Percentiles rank a stretch among this genome's conserved stretches.
Conservation (phyloP, 2,113 vertebrate genomes). For the Hemibagrus wyckioides region DNA sequence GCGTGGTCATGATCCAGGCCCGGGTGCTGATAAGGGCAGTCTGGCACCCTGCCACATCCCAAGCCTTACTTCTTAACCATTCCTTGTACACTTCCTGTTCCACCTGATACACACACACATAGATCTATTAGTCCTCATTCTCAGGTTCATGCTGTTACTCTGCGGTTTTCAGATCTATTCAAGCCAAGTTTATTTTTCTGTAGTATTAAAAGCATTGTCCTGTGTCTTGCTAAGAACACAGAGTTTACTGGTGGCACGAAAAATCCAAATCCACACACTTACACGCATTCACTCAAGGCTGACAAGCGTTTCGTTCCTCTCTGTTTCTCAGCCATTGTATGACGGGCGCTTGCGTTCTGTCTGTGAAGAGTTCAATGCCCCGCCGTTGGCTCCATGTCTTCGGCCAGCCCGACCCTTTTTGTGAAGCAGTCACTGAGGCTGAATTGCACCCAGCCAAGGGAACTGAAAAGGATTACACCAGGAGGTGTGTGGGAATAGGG, state of each 20-base stretch:
- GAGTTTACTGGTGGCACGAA: neutral
- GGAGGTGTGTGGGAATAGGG: conserved; percentile 37
- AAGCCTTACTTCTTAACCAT: neutral
- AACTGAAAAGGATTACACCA: conserved; percentile 56
- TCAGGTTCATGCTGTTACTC: conserved; percentile 28
- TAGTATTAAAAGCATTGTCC: conserved; percentile 1
- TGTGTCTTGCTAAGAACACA: conserved; percentile 16
- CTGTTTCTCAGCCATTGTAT: conserved; percentile 49
- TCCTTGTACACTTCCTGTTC: conserved; percentile 7
- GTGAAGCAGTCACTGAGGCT: conserved; percentile 50
- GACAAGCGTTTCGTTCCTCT: conserved; percentile 51
- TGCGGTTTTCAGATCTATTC: neutral
- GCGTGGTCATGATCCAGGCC: conserved; percentile 39
- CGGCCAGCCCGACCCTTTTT: conserved; percentile 41
- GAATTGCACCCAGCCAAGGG: conserved; percentile 49
- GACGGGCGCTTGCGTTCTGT: conserved; percentile 16
- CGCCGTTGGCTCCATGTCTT: conserved; percentile 36
- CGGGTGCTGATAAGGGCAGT: conserved; percentile 50
- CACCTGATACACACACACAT: conserved; percentile 40
- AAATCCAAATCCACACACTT: conserved; percentile 9
- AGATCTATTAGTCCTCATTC: neutral
- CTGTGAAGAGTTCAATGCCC: conserved; percentile 39
- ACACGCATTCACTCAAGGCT: conserved; percentile 9
- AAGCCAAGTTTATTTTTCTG: neutral
- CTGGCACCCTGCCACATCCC: conserved; percentile 47